Percentiles rank a stretch among this genome's conserved stretches.
These are phyloP conservation scores for Premnoplex brunnescens DNA, from an alignment of 2,797 vertebrate genomes.

Conservation along the genomic window DNA sequence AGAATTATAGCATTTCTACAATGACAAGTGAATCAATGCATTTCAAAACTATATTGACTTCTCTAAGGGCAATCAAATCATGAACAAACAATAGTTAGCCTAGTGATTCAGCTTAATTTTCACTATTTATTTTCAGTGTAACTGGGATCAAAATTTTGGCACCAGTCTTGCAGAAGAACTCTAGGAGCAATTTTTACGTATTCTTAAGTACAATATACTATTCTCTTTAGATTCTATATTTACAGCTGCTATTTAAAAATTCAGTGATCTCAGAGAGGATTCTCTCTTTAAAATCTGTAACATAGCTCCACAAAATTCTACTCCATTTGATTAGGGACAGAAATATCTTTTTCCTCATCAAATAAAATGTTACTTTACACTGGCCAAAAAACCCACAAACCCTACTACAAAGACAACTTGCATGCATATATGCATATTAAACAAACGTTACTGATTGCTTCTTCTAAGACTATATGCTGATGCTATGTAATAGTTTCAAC, in stretches of 20 bases:
- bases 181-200: background rate
- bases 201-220: slow-evolving; percentile 11
- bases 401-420: slow-evolving; percentile 11
- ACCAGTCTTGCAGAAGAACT: background rate
- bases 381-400: background rate
- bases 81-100: slow-evolving; percentile 6
- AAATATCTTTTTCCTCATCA: background rate
- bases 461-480: background rate
- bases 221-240: slow-evolving; percentile 19
- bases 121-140: background rate
- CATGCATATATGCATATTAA: background rate
- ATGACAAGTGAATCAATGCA: slow-evolving; percentile 23
- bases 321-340: background rate
- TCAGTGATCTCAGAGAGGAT: background rate
- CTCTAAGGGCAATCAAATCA: slow-evolving; percentile 21
- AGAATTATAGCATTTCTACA: background rate
- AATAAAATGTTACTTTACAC: background rate
- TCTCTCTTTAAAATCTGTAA: slow-evolving; percentile 16
- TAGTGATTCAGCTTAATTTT: slow-evolving; percentile 6
- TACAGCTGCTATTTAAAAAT: slow-evolving; percentile 35
- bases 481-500: background rate
- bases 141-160: slow-evolving; percentile 3
- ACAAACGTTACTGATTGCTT: background rate
- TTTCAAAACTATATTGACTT: slow-evolving; percentile 37
- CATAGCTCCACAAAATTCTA: background rate